Conservation (phyloP, 2,113 vertebrate species). For the Bufo gargarizans region DNA sequence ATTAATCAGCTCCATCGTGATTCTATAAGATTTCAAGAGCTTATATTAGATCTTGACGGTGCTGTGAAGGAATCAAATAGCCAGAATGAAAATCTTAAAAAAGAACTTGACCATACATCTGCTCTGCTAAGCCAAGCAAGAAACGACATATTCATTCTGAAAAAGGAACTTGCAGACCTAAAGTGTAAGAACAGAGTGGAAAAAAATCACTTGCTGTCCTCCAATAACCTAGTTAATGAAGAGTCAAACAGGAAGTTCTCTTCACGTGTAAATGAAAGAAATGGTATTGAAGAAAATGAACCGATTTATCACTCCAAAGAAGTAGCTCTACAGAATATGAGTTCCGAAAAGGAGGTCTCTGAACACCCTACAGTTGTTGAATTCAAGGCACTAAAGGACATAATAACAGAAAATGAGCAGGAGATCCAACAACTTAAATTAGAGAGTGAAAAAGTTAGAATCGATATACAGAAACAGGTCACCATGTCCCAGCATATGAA, state of each 20-base stretch:
- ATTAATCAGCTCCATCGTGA: constrained; percentile 84
- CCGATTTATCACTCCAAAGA: constrained; percentile 70
- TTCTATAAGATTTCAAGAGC: constrained; percentile 83
- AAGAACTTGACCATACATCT: constrained; percentile 68
- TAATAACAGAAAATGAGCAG: constrained; percentile 68
- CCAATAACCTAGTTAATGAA: neutral
- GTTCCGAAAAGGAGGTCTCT: constrained; percentile 71
- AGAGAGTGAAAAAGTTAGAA: constrained; percentile 68
- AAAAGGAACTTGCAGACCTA: constrained; percentile 65
- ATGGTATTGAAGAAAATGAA: constrained; percentile 66
- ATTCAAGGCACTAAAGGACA: constrained; percentile 70
- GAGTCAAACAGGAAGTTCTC: constrained; percentile 68
- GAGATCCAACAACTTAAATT: constrained; percentile 69
- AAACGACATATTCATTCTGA: constrained; percentile 63
- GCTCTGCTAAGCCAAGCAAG: constrained; percentile 65
- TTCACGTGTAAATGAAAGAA: constrained; percentile 76
- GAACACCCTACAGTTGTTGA: constrained; percentile 65
- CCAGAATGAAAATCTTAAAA: constrained; percentile 67
- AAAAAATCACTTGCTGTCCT: neutral
- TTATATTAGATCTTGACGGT: constrained; percentile 81
- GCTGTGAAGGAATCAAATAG: constrained; percentile 73
- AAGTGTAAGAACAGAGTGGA: constrained; percentile 44
- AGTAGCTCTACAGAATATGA: constrained; percentile 66
- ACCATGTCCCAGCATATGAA: constrained; percentile 80
- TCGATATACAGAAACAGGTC: constrained; percentile 79